Base-by-base conservation (phyloP, 2,113 vertebrate species). In the Eptesicus fuscus region DNA sequence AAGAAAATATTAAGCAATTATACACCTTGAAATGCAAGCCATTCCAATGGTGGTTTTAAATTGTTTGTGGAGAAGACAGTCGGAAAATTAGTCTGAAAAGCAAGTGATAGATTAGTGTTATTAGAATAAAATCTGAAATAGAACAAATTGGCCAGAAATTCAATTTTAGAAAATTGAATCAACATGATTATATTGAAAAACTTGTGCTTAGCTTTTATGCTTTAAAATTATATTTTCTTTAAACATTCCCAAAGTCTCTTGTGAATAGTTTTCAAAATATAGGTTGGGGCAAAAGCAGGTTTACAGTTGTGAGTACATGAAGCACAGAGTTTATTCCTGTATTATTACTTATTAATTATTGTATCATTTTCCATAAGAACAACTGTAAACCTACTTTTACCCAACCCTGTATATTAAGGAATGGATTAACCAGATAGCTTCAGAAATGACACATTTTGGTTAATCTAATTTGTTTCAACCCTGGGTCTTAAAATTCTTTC, bases 1-100 rank as follows among this genome's bases (percentile, higher is more conserved):
- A 96, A 95, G 70, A 93, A 95, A 84, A 95, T 82, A 94, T 40
- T 87, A 76, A 94, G 87, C 37, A 77, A 63, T 87, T 88, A 80
- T 9, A 71, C 28, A 80, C 59, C 49, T 70, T 65, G 71, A 93
- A 93, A 80, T 90, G 42, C 42, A 94, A 92, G 70, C 28, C 65
- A 63, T 95, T 73, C 49, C 40, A 49, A 23, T 13, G 25, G 25
- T 18, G 61, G 28, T 80, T 71, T 71, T 49, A 94, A 76, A 80
- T 94, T 18, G 7, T 79, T 61, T 67, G 30, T 86, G 40, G 40
- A 91, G 23, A 93, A 95, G 40, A 2, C 4, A 71, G n/a, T 86
- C 88, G 42, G 67, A 95, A 93, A 90, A 93, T 93, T 80, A 87
- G 23, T 88, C 80, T 90, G 92, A 76, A 91, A 91, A 91, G 44